Percentiles rank a stretch among this genome's conserved stretches.
Evolutionary conservation across 2,888 invertebrate species (phyloP).

Genomic region (Conchocele bisecta): DNA sequence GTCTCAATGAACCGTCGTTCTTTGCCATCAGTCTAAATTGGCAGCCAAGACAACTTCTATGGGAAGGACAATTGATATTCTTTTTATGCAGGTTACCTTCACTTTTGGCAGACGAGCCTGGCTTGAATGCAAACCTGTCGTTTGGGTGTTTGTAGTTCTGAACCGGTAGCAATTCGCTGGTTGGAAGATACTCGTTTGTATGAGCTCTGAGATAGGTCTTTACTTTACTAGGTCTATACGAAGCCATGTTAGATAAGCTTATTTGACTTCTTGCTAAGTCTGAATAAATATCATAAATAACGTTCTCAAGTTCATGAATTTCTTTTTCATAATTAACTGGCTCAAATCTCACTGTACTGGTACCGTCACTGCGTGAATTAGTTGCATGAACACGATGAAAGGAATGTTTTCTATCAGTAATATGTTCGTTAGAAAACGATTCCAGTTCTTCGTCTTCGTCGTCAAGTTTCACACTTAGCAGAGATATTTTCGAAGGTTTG

Average conservation of each 20-base stretch:
- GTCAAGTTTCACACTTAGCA: conserved; percentile 15
- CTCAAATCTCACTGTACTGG: too few relatives aligned
- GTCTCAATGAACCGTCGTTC: conserved; percentile 29
- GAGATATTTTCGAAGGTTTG: conserved; percentile 44
- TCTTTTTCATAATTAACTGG: conserved; percentile 46
- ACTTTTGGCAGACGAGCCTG: conserved; percentile 39
- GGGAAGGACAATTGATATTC: conserved; percentile 32
- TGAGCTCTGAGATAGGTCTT: conserved; percentile 49
- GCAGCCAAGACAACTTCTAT: conserved; percentile 61
- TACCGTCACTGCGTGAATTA: too few relatives aligned
- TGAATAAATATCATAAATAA: conserved; percentile 43
- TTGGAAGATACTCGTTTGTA: conserved; percentile 36
- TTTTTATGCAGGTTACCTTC: conserved; percentile 31
- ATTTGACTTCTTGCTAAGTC: conserved; percentile 41
- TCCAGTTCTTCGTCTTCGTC: conserved; percentile 1
- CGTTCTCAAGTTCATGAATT: conserved; percentile 47
- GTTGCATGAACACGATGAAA: too few relatives aligned
- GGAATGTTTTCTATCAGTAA: too few relatives aligned
- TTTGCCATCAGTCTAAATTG: conserved; percentile 58
- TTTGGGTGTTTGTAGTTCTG: conserved; percentile 27
- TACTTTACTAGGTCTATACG: conserved; percentile 27
- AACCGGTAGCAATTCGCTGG: neutral
- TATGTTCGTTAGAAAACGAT: neutral
- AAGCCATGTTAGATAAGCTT: conserved; percentile 8
- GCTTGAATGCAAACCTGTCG: conserved; percentile 56